These are phyloP conservation scores for Pseudomyrmex concolor DNA, from an alignment of 1,140 invertebrate genomes.

Conservation along the genomic window DNA sequence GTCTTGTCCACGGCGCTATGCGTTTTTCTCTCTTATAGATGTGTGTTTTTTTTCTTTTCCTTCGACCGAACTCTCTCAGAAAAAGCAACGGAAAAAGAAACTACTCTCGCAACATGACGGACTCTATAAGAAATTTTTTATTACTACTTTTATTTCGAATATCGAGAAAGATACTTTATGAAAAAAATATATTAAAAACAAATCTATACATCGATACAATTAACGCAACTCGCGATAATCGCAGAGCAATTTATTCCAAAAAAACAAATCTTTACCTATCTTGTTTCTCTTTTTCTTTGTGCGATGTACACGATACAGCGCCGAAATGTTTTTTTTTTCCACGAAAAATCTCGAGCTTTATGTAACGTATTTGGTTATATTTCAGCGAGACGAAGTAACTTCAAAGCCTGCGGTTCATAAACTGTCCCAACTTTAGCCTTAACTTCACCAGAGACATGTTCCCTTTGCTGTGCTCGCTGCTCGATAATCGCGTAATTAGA, in stretches of 20 bases:
- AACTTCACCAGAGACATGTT: slow-evolving; percentile 56
- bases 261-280: background rate
- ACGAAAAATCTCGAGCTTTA: slow-evolving; percentile 27
- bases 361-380: slow-evolving; percentile 32
- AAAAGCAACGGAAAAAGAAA: slow-evolving; percentile 9
- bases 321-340: background rate
- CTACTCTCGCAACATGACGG: background rate
- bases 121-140: slow-evolving; percentile 2
- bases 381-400: slow-evolving; percentile 57
- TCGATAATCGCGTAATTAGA: slow-evolving; percentile 63
- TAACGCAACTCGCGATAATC: no score
- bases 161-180: background rate
- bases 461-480: slow-evolving; percentile 55
- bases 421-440: slow-evolving; percentile 57
- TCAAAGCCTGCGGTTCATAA: slow-evolving; percentile 58
- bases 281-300: background rate
- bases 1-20: slow-evolving; percentile 2
- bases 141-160: background rate
- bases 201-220: background rate
- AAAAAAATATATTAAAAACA: background rate
- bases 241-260: background rate
- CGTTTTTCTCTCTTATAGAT: slow-evolving; percentile 9
- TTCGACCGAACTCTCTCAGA: background rate
- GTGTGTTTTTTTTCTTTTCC: slow-evolving; percentile 3
- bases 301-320: background rate